Conservation (phyloP, 1,140 invertebrate species). For the Calliopsis andreniformis region DNA sequence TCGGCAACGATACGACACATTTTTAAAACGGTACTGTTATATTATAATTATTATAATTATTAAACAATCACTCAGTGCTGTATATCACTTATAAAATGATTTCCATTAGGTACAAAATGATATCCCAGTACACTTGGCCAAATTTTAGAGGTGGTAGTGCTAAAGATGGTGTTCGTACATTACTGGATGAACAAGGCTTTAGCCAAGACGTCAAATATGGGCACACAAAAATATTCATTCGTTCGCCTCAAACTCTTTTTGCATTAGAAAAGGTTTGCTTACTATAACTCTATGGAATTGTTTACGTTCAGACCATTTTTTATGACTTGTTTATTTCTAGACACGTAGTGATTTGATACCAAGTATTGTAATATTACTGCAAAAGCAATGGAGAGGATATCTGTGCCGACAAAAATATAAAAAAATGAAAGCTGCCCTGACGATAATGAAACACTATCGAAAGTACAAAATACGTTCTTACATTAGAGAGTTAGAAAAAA, state of each 20-base stretch:
- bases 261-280: constrained; percentile 88
- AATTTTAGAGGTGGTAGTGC: constrained; percentile 90
- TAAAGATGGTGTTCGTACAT: constrained; percentile 91
- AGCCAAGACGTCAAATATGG: constrained; percentile 94
- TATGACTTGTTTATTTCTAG: constrained; percentile 69
- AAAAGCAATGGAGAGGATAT: constrained; percentile 95
- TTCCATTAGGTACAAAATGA: constrained; percentile 94
- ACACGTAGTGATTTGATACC: constrained; percentile 91
- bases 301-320: background rate
- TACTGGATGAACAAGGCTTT: constrained; percentile 91
- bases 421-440: constrained; percentile 91
- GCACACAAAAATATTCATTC: constrained; percentile 97
- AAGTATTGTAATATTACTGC: constrained; percentile 93
- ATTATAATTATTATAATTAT: background rate
- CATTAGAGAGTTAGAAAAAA: constrained; percentile 85
- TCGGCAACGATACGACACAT: constrained; percentile 93
- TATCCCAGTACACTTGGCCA: constrained; percentile 96
- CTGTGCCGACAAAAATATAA: constrained; percentile 90
- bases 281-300: background rate
- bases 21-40: constrained; percentile 86
- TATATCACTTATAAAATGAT: constrained; percentile 9
- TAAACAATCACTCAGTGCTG: background rate
- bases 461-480: constrained; percentile 92
- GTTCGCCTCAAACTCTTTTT: constrained; percentile 94
- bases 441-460: constrained; percentile 92